These are phyloP conservation scores for Pollenia labialis DNA, from an alignment of 2,888 invertebrate species.

Conservation along the genomic window DNA sequence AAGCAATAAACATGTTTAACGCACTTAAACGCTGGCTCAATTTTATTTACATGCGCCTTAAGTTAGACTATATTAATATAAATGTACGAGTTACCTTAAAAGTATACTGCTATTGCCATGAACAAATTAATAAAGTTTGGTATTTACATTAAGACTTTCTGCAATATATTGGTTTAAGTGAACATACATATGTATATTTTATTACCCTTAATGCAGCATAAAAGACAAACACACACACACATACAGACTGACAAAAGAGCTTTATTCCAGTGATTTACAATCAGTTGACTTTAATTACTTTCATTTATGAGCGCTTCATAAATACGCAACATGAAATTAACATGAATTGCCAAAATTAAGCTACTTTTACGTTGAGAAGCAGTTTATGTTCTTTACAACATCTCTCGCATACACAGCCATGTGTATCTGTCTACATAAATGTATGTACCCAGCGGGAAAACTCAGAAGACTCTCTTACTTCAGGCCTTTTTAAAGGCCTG, in stretches of 20 bases:
- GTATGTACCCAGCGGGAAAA: too few relatives aligned
- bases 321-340: constrained; percentile 65
- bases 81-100: not conserved
- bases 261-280: constrained; percentile 52
- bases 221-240: too few relatives aligned
- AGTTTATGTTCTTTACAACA: not conserved
- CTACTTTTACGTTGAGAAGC: constrained; percentile 51
- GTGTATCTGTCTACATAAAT: not conserved
- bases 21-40: not conserved
- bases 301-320: constrained; percentile 50
- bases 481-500: too few relatives aligned
- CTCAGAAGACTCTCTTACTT: too few relatives aligned
- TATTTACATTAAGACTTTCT: constrained; percentile 10
- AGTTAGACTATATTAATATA: constrained; percentile 2
- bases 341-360: constrained; percentile 62
- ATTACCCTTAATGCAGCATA: constrained; percentile 15
- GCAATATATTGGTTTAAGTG: not conserved
- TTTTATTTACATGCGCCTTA: not conserved
- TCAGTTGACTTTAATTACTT: constrained; percentile 60
- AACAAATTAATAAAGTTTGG: not conserved
- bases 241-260: not conserved
- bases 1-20: too few relatives aligned
- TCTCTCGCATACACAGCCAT: constrained; percentile 11
- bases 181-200: constrained; percentile 8
- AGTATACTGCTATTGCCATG: not conserved